phyloP scores from a whole-genome alignment of 2,888 invertebrate species.

The Lumbricus terrestris region DNA sequence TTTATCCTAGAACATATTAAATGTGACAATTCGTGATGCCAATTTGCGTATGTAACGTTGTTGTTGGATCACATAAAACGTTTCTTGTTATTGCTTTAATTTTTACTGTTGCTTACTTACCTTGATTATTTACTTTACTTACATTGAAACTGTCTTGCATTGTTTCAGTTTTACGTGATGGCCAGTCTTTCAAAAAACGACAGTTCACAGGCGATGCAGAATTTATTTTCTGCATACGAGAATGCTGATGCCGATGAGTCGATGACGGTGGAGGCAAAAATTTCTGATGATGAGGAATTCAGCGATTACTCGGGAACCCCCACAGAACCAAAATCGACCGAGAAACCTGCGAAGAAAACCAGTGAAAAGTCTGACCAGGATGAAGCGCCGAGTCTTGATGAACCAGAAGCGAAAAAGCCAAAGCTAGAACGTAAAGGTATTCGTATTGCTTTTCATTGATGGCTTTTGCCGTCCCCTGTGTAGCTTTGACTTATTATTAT shows the following conservation, averaged over 20 bases:
- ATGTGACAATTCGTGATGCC: too few species aligned
- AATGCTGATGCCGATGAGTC: neutral
- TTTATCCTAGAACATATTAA: too few species aligned
- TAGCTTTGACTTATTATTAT: neutral
- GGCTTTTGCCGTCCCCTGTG: neutral
- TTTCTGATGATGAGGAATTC: constrained; percentile 11
- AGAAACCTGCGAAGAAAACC: neutral
- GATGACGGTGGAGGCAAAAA: neutral
- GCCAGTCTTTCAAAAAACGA: neutral
- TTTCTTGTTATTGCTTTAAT: too few species aligned
- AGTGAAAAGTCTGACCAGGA: neutral
- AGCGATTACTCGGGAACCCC: neutral
- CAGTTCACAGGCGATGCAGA: constrained; percentile 11
- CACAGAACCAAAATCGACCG: neutral
- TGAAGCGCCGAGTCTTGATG: neutral
- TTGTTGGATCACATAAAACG: too few species aligned
- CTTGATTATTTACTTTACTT: too few species aligned
- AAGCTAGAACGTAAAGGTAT: neutral
- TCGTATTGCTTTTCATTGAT: neutral
- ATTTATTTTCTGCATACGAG: neutral
- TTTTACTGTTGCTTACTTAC: too few species aligned
- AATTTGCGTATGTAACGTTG: too few species aligned
- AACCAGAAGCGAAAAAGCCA: neutral
- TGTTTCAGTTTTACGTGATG: neutral
- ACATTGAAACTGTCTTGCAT: neutral